Conservation (phyloP, 2,113 vertebrate genomes). For the Chaenocephalus aceratus region DNA sequence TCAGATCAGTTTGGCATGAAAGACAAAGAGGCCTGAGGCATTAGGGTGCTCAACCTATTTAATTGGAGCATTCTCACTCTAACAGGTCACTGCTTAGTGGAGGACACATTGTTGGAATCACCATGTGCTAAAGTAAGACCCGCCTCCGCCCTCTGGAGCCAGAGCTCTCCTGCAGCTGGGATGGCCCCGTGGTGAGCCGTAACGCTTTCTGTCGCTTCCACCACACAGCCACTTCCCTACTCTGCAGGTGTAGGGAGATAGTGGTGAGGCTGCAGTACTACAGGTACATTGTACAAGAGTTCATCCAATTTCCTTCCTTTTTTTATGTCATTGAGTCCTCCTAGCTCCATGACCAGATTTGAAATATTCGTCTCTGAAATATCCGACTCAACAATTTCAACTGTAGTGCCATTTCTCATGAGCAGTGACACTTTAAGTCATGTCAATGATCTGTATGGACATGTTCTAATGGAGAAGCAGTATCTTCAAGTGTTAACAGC, state of each 20-base stretch:
- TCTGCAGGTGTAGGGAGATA: neutral
- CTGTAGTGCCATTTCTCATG: no score
- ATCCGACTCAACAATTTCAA: no score
- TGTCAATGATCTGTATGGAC: no score
- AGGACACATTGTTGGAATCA: constrained; percentile 5
- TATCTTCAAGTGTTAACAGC: no score
- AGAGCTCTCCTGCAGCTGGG: neutral
- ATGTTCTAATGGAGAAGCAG: no score
- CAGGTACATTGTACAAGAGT: neutral
- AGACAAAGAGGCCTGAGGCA: constrained; percentile 54
- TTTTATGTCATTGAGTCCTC: neutral
- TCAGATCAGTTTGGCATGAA: constrained; percentile 67
- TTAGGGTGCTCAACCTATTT: constrained; percentile 68
- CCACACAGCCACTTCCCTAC: neutral
- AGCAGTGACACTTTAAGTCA: no score
- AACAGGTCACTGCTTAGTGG: constrained; percentile 37
- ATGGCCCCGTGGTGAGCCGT: neutral
- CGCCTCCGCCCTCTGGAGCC: neutral
- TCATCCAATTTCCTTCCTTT: neutral
- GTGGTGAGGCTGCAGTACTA: neutral
- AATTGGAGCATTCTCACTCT: constrained; percentile 37
- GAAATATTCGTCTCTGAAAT: neutral
- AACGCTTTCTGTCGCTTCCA: neutral
- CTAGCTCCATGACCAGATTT: neutral
- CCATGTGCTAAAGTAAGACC: neutral